Conservation (phyloP, 35 echinoderm and acorn worm species). For the Diadema setosum region DNA sequence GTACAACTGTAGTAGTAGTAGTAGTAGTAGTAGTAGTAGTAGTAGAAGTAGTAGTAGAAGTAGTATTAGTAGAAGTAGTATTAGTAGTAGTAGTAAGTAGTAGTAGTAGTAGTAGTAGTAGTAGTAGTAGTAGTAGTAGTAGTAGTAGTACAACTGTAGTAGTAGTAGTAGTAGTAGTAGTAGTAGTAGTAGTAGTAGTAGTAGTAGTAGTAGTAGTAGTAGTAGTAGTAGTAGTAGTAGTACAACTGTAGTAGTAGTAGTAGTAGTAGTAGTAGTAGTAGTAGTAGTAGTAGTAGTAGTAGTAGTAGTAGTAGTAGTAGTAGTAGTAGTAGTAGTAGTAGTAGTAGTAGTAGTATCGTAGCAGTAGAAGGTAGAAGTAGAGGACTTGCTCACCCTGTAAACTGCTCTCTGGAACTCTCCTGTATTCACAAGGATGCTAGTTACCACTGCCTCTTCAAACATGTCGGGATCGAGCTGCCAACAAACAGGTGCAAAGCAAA, state of each 20-base stretch:
- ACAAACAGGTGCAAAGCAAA: no score
- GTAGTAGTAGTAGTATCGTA: neutral
- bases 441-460: conserved; percentile 92
- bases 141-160: neutral
- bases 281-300: neutral
- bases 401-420: conserved; percentile 91
- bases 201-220: neutral
- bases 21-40: neutral
- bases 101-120: neutral
- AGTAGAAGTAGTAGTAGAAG: neutral
- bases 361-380: neutral
- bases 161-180: neutral
- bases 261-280: neutral
- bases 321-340: neutral
- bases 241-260: neutral
- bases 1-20: neutral
- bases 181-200: neutral
- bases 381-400: conserved; percentile 58
- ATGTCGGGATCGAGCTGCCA: conserved; percentile 67
- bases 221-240: neutral
- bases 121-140: neutral
- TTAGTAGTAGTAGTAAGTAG: neutral
- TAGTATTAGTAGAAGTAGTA: neutral
- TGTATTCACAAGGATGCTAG: conserved; percentile 63
- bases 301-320: neutral